Base-by-base conservation (phyloP, 2,113 vertebrate species). In the Triplophysa rosa region DNA sequence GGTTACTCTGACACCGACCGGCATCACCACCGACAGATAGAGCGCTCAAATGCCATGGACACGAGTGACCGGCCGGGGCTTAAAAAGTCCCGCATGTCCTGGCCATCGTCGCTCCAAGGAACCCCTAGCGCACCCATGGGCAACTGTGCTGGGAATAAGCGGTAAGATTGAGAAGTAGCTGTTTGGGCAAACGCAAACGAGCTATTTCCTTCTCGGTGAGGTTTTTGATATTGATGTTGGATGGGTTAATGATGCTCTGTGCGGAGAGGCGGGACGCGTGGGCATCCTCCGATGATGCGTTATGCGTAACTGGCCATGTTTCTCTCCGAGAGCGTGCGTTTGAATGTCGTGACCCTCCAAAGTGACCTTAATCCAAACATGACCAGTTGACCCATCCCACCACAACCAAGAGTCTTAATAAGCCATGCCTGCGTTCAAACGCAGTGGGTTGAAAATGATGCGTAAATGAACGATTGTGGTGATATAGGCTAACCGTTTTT, bases 21-120 rank as follows among this genome's bases (percentile, higher is more conserved):
- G 81, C 91, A 91, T 63, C 89, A 93, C 82, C 88, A 93, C 87
- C 95, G 95, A 87, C 95, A 93, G 87, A 98, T 98, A 78, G 96
- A 98, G 86, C 94, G 97, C 79, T 94, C 96, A 1, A 94, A 98
- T 85, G 97, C 97, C 86, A 91, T 98, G 92, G 97, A 98, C 87
- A 95, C 94, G 67, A 92, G 95, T 84, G 96, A 97, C 91, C 91
- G 96, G 84, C 96, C 95, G 0, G 96, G 96, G 47, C 91, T 98
- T 78, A 95, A 94, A 79, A 95, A 95, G 76, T 94, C 95, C 72
- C 95, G 96, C 71, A 95, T 97, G 96, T 98, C 97, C 69, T 98
- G 97, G 96, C 97, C 97, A 17, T 97, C 95, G 63, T 98, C 97
- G 52, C 95, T 97, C 84, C 97, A 97, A 24, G 95, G 96, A 83